Evolutionary conservation across 2,797 vertebrate species (phyloP), one percentile per base, ranked within the genome.

Genomic region (Microtus agrestis): DNA sequence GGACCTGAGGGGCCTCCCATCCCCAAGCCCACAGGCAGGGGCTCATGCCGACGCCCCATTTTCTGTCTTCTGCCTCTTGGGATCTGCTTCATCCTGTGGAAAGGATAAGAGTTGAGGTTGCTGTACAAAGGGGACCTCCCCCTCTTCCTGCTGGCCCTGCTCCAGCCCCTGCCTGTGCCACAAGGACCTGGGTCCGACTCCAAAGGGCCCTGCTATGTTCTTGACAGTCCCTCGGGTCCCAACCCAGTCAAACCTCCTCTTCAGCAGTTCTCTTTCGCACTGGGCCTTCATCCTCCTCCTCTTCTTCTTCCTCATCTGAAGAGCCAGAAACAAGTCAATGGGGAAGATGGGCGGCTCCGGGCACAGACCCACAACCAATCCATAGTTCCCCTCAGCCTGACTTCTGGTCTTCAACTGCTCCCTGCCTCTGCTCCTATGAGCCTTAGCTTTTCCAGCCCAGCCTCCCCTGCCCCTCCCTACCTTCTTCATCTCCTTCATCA

Each of bases 51-150:
- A 98, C 15, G 98, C 98, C 94, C 98, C 98, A 0, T 99, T 99
- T 98, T 98, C 98, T 98, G 98, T 98, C 97, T 99, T 99, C 98
- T 99, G 98, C 96, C 98, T 98, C 98, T 99, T 99, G 98, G 98
- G 98, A 97, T 98, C 98, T 88, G 98, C 98, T 98, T 99, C 98
- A 97, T 98, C 98, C 98, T 99, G 97, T 0, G 4, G 4, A 96
- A 59, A 92, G 11, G 73, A 15, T 71, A 19, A 87, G 51, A 63
- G 78, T 31, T 43, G 40, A n/a, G 82, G 76, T 6, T 65, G 65
- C 48, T 48, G 51, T 74, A 82, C 76, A 65, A 78, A 59, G 51
- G 15, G 34, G 89, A 0, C n/a, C 54, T 48, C 92, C 77, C 79
- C 67, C 29, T 29, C 27, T 89, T 48, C 87, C 40, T 15, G 82